Percentiles rank a stretch among this genome's conserved stretches.
phyloP scores from a whole-genome alignment of 2,888 invertebrate species.

The Epinotia ramella region DNA sequence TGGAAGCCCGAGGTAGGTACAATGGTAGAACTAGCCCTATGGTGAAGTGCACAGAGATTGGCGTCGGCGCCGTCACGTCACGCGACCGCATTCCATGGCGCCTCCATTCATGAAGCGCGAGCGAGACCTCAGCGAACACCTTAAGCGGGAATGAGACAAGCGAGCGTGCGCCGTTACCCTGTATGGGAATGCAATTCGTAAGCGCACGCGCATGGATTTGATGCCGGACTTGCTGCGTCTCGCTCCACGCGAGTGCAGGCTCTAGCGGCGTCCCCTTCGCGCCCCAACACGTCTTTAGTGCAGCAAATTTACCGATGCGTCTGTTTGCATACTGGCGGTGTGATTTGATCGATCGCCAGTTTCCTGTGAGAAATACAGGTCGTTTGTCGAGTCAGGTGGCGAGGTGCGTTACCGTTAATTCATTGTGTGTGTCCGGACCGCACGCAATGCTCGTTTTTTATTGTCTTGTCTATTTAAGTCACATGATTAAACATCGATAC shows the following conservation, averaged over 20 bases:
- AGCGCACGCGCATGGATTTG: constrained; percentile 77
- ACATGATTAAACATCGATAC: constrained; percentile 44
- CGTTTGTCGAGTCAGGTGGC: constrained; percentile 77
- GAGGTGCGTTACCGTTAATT: constrained; percentile 71
- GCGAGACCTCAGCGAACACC: constrained; percentile 69
- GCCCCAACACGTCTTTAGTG: constrained; percentile 61
- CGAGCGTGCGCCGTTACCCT: constrained; percentile 76
- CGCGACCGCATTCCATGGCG: constrained; percentile 86
- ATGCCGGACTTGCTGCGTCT: constrained; percentile 74
- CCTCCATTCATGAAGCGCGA: constrained; percentile 81
- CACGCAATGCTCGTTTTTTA: constrained; percentile 57
- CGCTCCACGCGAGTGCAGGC: constrained; percentile 62
- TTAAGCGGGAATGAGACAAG: constrained; percentile 73
- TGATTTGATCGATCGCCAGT: constrained; percentile 78
- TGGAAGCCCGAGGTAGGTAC: constrained; percentile 46
- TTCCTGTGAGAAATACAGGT: constrained; percentile 80
- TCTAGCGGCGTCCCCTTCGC: constrained; percentile 66
- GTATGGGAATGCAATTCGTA: constrained; percentile 83
- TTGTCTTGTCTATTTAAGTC: constrained; percentile 45
- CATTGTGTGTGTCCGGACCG: constrained; percentile 64
- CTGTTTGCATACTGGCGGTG: constrained; percentile 76
- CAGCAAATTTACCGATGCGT: constrained; percentile 69
- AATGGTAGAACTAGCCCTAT: constrained; percentile 71
- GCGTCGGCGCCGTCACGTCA: constrained; percentile 86
- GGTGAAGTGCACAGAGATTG: constrained; percentile 83